A percentile compares a stretch with the other conserved stretches of the same genome.
Conservation (phyloP, 2,113 vertebrate genomes). For the Sinocyclocheilus rhinocerous region DNA sequence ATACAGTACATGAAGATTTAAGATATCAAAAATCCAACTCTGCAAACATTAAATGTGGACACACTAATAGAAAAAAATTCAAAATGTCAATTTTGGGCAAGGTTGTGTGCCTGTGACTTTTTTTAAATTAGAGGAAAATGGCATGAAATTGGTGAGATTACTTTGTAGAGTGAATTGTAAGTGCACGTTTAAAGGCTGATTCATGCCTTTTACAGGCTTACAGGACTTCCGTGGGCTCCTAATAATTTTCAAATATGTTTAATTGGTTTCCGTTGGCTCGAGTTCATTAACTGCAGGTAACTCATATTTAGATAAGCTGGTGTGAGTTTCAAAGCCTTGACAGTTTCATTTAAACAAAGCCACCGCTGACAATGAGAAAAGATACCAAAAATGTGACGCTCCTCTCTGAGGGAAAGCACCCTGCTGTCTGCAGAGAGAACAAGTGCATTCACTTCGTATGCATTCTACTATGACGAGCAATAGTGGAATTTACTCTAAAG, state of each 20-base stretch:
- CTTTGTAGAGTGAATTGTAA: constrained; percentile 19
- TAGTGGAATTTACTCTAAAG: background rate
- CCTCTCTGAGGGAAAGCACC: background rate
- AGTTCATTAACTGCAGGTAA: constrained; percentile 34
- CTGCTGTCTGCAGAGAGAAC: background rate
- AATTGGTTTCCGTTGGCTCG: constrained; percentile 22
- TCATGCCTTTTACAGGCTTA: constrained; percentile 10
- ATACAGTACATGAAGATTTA: background rate
- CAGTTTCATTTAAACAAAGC: constrained; percentile 29
- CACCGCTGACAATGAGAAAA: background rate
- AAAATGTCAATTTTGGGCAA: background rate
- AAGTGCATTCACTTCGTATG: background rate
- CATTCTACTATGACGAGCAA: background rate
- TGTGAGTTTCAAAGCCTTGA: constrained; percentile 38
- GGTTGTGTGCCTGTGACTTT: background rate
- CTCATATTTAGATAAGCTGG: constrained; percentile 31
- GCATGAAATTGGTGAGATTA: background rate
- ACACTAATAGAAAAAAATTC: background rate
- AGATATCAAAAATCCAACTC: background rate
- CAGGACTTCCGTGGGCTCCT: background rate
- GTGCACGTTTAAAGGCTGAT: constrained; percentile 1
- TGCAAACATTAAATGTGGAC: background rate
- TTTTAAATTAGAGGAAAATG: background rate
- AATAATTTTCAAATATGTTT: constrained; percentile 18
- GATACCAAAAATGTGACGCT: background rate